Conservation (phyloP, 2,797 vertebrate genomes). For the Gadopsis bispinosus region DNA sequence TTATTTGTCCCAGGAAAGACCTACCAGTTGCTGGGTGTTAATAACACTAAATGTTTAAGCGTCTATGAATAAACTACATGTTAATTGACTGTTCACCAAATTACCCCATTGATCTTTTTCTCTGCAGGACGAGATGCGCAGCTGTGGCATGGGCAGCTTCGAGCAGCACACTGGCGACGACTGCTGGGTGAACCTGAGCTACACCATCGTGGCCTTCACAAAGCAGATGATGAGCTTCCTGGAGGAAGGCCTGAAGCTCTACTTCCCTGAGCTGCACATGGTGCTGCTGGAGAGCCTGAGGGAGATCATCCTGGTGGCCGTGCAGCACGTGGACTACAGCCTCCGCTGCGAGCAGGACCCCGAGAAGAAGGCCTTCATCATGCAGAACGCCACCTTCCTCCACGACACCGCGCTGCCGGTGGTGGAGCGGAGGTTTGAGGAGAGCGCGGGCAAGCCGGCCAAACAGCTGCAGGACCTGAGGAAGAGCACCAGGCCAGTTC, state of each 20-base stretch:
- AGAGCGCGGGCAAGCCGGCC: slow-evolving; percentile 96
- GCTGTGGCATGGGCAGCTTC: slow-evolving; percentile 90
- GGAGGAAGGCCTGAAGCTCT: slow-evolving; percentile 96
- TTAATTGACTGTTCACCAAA: not conserved
- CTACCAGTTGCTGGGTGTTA: not conserved
- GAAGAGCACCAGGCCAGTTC: slow-evolving; percentile 89
- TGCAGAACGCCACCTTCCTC: slow-evolving; percentile 95
- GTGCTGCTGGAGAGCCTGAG: slow-evolving; percentile 95
- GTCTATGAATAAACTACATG: not conserved
- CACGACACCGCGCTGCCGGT: slow-evolving; percentile 96
- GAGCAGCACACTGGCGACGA: slow-evolving; percentile 96
- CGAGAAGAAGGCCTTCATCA: slow-evolving; percentile 94
- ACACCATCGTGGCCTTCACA: slow-evolving; percentile 98
- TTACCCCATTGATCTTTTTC: not conserved
- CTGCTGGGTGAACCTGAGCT: slow-evolving; percentile 99
- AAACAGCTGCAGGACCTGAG: slow-evolving; percentile 97
- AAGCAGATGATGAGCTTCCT: slow-evolving; percentile 98
- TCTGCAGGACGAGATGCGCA: slow-evolving; percentile 91
- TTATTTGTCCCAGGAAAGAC: not conserved
- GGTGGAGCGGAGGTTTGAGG: slow-evolving; percentile 95
- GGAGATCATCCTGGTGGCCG: slow-evolving; percentile 95
- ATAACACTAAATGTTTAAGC: not conserved
- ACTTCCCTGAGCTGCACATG: slow-evolving; percentile 98
- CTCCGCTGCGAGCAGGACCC: slow-evolving; percentile 96
- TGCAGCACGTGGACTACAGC: slow-evolving; percentile 98